A percentile compares a stretch with the other conserved stretches of the same genome.
Evolutionary conservation across 2,113 vertebrate genomes (phyloP).

Genomic region (Menidia beryllina): DNA sequence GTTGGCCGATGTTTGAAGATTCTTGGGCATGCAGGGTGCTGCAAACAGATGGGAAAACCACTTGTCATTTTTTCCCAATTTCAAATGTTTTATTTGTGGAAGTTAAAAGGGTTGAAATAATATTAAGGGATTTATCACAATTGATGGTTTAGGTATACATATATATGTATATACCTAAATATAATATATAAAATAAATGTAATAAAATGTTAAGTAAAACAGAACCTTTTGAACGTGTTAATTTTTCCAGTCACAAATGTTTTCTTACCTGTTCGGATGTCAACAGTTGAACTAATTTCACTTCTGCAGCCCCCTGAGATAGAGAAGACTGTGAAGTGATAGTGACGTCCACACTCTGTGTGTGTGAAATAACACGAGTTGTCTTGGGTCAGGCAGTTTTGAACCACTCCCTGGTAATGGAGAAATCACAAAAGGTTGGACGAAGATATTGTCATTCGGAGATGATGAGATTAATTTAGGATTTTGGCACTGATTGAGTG

Average conservation of each 20-base stretch:
- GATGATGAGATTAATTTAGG: neutral
- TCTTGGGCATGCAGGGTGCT: slow-evolving; percentile 83
- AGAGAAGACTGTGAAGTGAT: slow-evolving; percentile 75
- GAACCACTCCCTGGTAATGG: slow-evolving; percentile 51
- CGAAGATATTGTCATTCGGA: neutral
- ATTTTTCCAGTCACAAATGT: neutral
- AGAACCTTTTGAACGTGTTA: neutral
- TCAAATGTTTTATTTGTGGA: neutral
- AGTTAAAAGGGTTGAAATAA: neutral
- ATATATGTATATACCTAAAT: neutral
- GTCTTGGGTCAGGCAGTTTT: slow-evolving; percentile 75
- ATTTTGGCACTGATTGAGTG: no score
- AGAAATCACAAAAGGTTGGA: slow-evolving; percentile 7
- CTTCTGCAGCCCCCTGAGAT: slow-evolving; percentile 56
- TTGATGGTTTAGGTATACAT: neutral
- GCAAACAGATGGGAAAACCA: slow-evolving; percentile 1
- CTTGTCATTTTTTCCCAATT: neutral
- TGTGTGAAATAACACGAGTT: slow-evolving; percentile 80
- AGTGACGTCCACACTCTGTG: slow-evolving; percentile 74
- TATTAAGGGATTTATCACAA: neutral
- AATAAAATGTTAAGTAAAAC: no score
- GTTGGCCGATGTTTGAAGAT: slow-evolving; percentile 64
- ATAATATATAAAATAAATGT: no score
- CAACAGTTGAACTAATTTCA: slow-evolving; percentile 54
- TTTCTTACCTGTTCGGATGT: slow-evolving; percentile 76